Conservation (phyloP, 2,888 invertebrate genomes). For the Tachina lurida region DNA sequence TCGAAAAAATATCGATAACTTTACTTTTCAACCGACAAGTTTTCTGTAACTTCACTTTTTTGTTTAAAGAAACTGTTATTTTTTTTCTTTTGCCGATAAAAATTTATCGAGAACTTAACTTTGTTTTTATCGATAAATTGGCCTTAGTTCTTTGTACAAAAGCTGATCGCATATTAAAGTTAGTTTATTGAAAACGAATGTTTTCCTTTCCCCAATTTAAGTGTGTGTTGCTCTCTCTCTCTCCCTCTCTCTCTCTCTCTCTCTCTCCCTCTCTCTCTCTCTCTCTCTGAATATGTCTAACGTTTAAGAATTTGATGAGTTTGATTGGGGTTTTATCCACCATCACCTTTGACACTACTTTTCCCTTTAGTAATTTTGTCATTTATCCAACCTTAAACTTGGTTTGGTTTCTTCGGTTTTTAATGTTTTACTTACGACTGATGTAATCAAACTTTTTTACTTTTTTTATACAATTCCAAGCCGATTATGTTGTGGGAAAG, state of each 20-base stretch:
- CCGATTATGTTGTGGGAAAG: neutral
- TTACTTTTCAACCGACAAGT: too few species aligned
- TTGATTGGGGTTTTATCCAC: constrained; percentile 49
- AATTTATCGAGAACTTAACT: neutral
- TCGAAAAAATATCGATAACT: too few species aligned
- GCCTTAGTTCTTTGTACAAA: too few species aligned
- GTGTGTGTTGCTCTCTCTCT: neutral
- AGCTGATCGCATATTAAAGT: too few species aligned
- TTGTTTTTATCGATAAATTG: neutral
- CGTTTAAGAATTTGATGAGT: constrained; percentile 43
- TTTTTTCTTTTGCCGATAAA: too few species aligned
- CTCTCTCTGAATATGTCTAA: neutral
- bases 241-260: neutral
- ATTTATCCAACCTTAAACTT: constrained; percentile 68
- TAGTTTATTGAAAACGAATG: too few species aligned
- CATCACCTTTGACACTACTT: constrained; percentile 28
- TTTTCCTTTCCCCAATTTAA: neutral
- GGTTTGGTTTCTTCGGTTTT: constrained; percentile 58
- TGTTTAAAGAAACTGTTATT: too few species aligned
- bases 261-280: neutral
- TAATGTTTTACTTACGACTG: constrained; percentile 41
- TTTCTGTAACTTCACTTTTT: too few species aligned
- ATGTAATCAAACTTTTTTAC: neutral
- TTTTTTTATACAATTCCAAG: neutral
- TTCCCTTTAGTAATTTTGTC: constrained; percentile 34